Percentiles rank a stretch among this genome's conserved stretches.
These are phyloP conservation scores for Numenius phaeopus DNA, from an alignment of 2,797 vertebrate species.

Conservation along the genomic window DNA sequence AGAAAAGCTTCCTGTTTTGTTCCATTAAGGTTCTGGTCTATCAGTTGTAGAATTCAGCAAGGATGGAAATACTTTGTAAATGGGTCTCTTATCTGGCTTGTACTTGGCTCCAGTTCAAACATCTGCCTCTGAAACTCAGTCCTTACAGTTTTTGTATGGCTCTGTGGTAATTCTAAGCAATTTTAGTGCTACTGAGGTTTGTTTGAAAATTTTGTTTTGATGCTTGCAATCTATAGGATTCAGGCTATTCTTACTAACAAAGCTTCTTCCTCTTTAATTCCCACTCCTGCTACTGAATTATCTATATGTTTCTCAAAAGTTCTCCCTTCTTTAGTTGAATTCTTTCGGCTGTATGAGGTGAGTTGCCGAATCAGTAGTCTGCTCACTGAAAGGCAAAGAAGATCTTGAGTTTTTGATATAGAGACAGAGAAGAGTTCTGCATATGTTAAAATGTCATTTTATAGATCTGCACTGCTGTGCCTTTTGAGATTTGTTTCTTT, in stretches of 20 bases:
- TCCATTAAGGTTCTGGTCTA: neutral
- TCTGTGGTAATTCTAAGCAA: neutral
- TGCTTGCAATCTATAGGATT: neutral
- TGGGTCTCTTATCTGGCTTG: constrained; percentile 38
- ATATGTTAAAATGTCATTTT: neutral
- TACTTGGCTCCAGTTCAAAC: neutral
- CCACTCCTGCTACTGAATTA: neutral
- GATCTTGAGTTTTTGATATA: neutral
- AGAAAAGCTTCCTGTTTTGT: constrained; percentile 54
- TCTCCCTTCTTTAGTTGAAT: neutral
- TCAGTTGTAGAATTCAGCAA: constrained; percentile 23
- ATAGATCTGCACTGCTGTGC: neutral
- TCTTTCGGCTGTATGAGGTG: neutral
- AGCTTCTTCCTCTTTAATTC: neutral
- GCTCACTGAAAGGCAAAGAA: neutral
- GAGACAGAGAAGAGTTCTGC: neutral
- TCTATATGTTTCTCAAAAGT: neutral
- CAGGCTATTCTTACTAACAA: neutral
- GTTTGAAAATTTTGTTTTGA: neutral
- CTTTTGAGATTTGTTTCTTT: neutral
- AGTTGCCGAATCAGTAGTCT: neutral
- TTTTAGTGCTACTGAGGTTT: neutral
- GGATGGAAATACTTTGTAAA: constrained; percentile 42
- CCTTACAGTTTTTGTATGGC: neutral
- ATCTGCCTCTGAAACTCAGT: constrained; percentile 18